These are phyloP conservation scores for Cheirogaleus medius DNA, from an alignment of 2,113 vertebrate species.

Conservation along the genomic window DNA sequence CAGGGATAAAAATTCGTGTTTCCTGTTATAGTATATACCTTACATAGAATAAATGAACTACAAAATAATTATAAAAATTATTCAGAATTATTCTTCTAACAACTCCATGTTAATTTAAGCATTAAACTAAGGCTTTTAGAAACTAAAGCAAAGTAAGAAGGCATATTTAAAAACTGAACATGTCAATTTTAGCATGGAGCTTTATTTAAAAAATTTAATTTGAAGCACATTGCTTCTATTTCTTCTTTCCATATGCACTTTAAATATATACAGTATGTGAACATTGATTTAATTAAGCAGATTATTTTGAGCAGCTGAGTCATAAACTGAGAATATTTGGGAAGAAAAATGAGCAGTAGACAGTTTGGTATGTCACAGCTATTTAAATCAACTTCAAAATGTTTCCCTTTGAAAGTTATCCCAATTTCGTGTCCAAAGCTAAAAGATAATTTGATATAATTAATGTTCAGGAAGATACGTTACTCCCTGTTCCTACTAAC, in stretches of 20 bases:
- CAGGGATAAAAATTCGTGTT: neutral
- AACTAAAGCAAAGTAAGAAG: neutral
- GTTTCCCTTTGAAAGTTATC: neutral
- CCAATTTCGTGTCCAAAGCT: neutral
- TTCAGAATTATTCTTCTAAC: neutral
- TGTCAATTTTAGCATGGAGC: neutral
- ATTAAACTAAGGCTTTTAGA: neutral
- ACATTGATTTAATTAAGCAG: conserved; percentile 69
- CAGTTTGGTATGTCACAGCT: conserved; percentile 21
- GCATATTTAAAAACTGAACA: conserved; percentile 18
- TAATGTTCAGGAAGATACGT: neutral
- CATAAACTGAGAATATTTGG: conserved; percentile 59
- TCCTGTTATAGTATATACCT: neutral
- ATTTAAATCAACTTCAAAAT: conserved; percentile 43
- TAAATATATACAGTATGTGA: conserved; percentile 53
- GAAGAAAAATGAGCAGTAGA: conserved; percentile 60
- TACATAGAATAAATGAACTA: neutral
- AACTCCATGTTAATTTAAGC: neutral
- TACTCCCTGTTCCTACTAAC: neutral
- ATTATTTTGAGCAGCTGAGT: conserved; percentile 70
- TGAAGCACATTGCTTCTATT: conserved; percentile 58
- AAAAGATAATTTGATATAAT: neutral
- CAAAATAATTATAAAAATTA: conserved; percentile 20
- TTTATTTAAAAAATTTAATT: conserved; percentile 53
- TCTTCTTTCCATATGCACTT: conserved; percentile 59